Conservation (phyloP, 1,140 invertebrate genomes). For the Chrysoperla carnea region DNA sequence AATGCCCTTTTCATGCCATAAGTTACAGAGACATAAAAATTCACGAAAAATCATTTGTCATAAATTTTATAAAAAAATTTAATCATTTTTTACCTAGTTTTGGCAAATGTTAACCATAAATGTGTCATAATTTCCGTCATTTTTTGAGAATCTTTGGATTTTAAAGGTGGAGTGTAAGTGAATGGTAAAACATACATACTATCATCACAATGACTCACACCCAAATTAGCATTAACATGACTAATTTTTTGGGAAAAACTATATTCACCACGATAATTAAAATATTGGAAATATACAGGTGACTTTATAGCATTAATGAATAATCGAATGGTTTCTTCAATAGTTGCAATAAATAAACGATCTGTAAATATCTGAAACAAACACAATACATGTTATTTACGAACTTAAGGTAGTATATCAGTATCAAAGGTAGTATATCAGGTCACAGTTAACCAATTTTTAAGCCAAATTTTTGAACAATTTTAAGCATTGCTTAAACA, state of each 20-base stretch:
- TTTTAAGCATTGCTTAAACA: not conserved
- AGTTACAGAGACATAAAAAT: too few relatives aligned
- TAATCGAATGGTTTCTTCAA: conserved; percentile 31
- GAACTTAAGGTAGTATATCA: not conserved
- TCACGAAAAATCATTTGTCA: not conserved
- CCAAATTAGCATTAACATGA: conserved; percentile 25
- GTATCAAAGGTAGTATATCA: not conserved
- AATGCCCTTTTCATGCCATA: too few relatives aligned
- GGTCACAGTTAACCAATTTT: not conserved
- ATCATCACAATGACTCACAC: conserved; percentile 41
- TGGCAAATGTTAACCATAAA: conserved; percentile 31
- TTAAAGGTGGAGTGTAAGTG: conserved; percentile 8
- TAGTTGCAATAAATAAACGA: conserved; percentile 32
- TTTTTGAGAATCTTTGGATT: conserved; percentile 19
- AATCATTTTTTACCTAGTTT: conserved; percentile 26
- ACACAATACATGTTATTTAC: not conserved
- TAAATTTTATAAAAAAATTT: conserved; percentile 1
- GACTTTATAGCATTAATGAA: conserved; percentile 30
- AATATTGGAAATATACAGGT: conserved; percentile 39
- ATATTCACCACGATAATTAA: conserved; percentile 27
- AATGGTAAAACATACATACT: conserved; percentile 21
- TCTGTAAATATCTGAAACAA: conserved; percentile 32
- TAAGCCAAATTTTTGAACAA: not conserved
- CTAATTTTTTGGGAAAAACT: conserved; percentile 30
- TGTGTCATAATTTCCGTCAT: conserved; percentile 32